Evolutionary conservation across 1,140 invertebrate species (phyloP), one percentile per base, ranked within the genome.

Genomic region (Cardiocondyla obscurior): DNA sequence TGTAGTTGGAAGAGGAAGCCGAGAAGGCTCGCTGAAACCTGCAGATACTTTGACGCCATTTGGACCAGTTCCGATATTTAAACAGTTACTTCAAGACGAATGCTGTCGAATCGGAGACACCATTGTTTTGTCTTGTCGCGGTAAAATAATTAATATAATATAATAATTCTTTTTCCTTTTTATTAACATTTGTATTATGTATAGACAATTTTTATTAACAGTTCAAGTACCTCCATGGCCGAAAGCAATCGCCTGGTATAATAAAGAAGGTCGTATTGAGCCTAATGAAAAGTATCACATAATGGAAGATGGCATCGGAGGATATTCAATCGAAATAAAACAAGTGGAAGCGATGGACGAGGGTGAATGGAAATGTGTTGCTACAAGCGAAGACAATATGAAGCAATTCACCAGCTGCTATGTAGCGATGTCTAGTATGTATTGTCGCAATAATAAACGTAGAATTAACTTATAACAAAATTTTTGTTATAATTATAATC

Each of bases 291-390:
- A 95, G 76, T 97, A 97, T 89, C 96, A 96, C 82, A 92, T 96
- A 10, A 95, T 96, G 82, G 97, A 97, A 87, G 97, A 98, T 91
- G 97, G 97, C 2, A 94, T 97, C 12, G 97, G 97, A 42, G 96
- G 96, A 6, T 97, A 97, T 90, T 95, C 96, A 85, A 92, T 98
- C 16, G 96, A 97, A 92, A 95, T 98, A 1, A 95, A 95, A 55
- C 95, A 95, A 0, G 94, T 97, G 0, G 97, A 98, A 93, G 96
- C 96, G 51, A 94, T 94, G 72, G 97, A 98, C 90, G 97, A 97
- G 85, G 97, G 97, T 8, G 97, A 98, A 89, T 98, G 97, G 98
- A 98, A 98, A 92, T 97, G 97, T 89, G 97, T 97, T 1, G 97
- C 97, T 6, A 97, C 96, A 1, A 97, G 96, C 89, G 88, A 94